These are phyloP conservation scores for Eunapius fragilis DNA, from an alignment of 37 sponge, comb jelly and placozoan species.

Conservation along the genomic window DNA sequence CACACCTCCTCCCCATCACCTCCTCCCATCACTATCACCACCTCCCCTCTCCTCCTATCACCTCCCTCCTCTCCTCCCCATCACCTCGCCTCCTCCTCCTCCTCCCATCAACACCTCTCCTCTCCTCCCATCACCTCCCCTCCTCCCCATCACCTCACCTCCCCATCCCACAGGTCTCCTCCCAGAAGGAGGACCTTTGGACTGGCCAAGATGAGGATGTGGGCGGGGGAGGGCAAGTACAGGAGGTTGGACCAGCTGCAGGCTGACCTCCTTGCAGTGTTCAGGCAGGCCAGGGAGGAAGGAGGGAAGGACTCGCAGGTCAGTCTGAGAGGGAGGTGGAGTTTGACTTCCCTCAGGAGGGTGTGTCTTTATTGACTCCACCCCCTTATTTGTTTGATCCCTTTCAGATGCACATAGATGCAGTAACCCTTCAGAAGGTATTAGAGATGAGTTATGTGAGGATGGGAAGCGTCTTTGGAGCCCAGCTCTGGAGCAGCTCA, in stretches of 20 bases:
- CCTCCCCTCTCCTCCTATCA: too few relatives aligned
- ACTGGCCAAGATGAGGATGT: slow-evolving; percentile 32
- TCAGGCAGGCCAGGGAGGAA: background rate
- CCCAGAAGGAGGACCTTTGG: slow-evolving; percentile 12
- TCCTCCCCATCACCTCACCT: too few relatives aligned
- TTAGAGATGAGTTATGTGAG: slow-evolving; percentile 58
- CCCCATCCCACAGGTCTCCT: background rate
- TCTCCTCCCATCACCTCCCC: too few relatives aligned
- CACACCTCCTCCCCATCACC: too few relatives aligned
- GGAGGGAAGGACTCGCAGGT: background rate
- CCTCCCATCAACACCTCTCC: too few relatives aligned
- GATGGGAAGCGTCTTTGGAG: slow-evolving; percentile 52
- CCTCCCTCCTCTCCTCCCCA: background rate
- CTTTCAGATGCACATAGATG: slow-evolving; percentile 23
- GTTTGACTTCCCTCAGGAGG: background rate
- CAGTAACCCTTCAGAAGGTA: slow-evolving; percentile 31
- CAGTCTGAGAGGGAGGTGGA: background rate
- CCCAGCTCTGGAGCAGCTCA: slow-evolving; percentile 58
- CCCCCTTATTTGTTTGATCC: too few relatives aligned
- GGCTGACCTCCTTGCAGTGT: slow-evolving; percentile 40
- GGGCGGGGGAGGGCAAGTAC: slow-evolving; percentile 51
- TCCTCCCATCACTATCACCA: too few relatives aligned
- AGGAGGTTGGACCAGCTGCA: slow-evolving; percentile 65
- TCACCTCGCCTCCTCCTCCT: background rate
- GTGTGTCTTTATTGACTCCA: background rate